A percentile compares a stretch with the other conserved stretches of the same genome.
Evolutionary conservation across 2,113 vertebrate genomes (phyloP).

Genomic region (Hemiprocne comata): DNA sequence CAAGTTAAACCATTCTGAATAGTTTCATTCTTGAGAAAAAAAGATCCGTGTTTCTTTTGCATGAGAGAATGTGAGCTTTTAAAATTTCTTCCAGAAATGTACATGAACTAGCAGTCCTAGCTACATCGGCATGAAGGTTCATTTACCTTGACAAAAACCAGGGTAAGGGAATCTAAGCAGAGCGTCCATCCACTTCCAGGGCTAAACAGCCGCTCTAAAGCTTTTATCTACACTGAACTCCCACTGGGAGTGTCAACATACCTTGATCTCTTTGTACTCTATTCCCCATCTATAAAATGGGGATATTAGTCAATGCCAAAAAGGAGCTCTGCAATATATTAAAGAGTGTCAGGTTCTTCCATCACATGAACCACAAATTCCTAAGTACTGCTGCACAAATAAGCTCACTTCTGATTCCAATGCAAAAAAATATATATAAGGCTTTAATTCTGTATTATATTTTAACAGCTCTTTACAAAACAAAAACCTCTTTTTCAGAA

Average conservation of each 20-base stretch:
- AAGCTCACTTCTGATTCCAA: background rate
- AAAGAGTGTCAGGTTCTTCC: slow-evolving; percentile 28
- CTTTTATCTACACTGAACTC: slow-evolving; percentile 62
- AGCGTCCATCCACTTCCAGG: background rate
- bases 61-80: background rate
- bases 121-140: background rate
- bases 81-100: background rate
- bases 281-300: slow-evolving; percentile 38
- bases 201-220: slow-evolving; percentile 31
- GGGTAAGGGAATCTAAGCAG: slow-evolving; percentile 15
- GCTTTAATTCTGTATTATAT: background rate
- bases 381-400: background rate
- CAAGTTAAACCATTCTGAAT: slow-evolving; percentile 27
- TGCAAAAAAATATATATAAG: background rate
- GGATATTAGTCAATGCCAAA: slow-evolving; percentile 50
- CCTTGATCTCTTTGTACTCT: slow-evolving; percentile 49
- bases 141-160: slow-evolving; percentile 55
- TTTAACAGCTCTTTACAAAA: background rate
- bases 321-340: slow-evolving; percentile 47
- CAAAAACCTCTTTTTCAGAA: background rate
- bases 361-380: slow-evolving; percentile 15
- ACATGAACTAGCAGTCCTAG: background rate
- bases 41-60: background rate
- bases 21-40: slow-evolving; percentile 23
- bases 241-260: slow-evolving; percentile 33